Base-by-base conservation (phyloP, 2,888 invertebrate species). In the Notodonta dromedarius region DNA sequence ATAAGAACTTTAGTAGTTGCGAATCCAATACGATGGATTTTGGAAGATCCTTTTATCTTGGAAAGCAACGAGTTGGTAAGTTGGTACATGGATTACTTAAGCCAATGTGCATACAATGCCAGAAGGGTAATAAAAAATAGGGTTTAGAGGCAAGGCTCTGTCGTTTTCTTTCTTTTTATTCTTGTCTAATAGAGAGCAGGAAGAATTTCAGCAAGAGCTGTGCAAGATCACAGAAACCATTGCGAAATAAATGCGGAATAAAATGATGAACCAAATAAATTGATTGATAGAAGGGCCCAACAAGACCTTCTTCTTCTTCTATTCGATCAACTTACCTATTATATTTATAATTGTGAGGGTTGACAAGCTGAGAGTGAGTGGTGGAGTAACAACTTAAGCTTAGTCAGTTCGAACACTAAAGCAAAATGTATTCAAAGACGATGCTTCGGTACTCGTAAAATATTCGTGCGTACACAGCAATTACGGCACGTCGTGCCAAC, bases 1-100 rank as follows among this genome's bases (percentile, higher is more conserved):
- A 77, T 82, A 82, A 79, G 78, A 71, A 82, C 69, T 83, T 84
- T 81, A 80, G 74, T 83, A 73, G 76, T 70, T 70, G 69, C 70
- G 74, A 79, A 79, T 84, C 75, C 71, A 79, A 80, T 70, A 77
- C 67, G 67, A 61, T 54, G 71, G 76, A 75, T 76, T 79, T 75
- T 59, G 24, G 61, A n/a, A 61, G 70, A 79, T 71, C 73, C 74
- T 76, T 76, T 79, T 79, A 79, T 73, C 67, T 70, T 57, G 60
- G 58, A 63, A 66, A 66, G 57, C 51, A 48, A 59, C 35, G 42
- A 63, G 57, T 54, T 56, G 51, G 55, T 61, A 54, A 62, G 60
- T 65, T 62, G 39, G 60, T 60, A 57, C 24, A 57, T 42, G 58
- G 59, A 62, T 57, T 58, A 67, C 57, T 59, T 53, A 61, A 71